These are phyloP conservation scores for Aplochiton taeniatus DNA, from an alignment of 2,797 vertebrate species.

Conservation along the genomic window DNA sequence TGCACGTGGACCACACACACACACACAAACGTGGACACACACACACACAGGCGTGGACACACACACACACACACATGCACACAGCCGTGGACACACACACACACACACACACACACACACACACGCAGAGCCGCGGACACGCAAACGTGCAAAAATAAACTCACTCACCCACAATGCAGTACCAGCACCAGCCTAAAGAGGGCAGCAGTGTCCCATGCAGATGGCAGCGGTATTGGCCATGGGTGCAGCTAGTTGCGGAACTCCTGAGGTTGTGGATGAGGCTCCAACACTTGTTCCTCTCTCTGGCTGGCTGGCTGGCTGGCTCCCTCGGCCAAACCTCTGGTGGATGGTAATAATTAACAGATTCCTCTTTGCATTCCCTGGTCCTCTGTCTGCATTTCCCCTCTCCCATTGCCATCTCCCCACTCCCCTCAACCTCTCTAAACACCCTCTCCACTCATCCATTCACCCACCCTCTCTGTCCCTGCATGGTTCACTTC, in stretches of 20 bases:
- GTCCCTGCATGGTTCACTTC: not conserved
- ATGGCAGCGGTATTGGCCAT: too few relatives aligned
- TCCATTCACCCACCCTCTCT: too few relatives aligned
- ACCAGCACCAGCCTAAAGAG: constrained; percentile 59
- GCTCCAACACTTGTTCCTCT: too few relatives aligned
- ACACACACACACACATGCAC: constrained; percentile 5
- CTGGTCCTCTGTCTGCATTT: constrained; percentile 5
- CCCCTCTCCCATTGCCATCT: not conserved
- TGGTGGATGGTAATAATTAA: too few relatives aligned
- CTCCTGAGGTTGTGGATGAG: not conserved
- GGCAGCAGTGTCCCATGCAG: constrained; percentile 67
- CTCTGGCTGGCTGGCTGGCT: too few relatives aligned
- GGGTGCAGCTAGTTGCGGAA: too few relatives aligned
- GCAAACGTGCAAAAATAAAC: too few relatives aligned
- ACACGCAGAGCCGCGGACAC: too few relatives aligned
- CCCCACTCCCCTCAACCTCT: constrained; percentile 5
- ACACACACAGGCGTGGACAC: not conserved
- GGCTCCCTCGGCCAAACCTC: too few relatives aligned
- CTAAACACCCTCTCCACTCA: not conserved
- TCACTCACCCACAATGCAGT: not conserved
- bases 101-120: constrained; percentile 9
- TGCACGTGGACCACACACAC: not conserved
- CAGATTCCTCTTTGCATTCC: not conserved
- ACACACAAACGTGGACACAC: constrained; percentile 4
- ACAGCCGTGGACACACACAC: not conserved